Conservation (phyloP, 1,140 invertebrate genomes). For the Bombus picipes region DNA sequence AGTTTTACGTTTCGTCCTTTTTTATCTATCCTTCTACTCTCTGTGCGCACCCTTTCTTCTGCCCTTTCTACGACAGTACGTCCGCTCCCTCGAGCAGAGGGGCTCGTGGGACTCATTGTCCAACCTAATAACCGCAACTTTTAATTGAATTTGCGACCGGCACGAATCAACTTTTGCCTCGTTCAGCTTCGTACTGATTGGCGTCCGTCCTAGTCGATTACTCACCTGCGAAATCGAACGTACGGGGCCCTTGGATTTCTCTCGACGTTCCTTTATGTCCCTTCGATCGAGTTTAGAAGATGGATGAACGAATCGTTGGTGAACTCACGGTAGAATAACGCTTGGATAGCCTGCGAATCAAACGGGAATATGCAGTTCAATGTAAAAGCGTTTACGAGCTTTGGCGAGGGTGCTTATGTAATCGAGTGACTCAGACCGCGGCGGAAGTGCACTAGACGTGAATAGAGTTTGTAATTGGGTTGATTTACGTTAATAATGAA, state of each 20-base stretch:
- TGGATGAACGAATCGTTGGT: not conserved
- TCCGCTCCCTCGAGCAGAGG: constrained; percentile 47
- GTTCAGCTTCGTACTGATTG: constrained; percentile 70
- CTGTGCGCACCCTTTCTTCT: too few relatives aligned
- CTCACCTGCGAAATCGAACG: constrained; percentile 61
- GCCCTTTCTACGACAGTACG: constrained; percentile 10
- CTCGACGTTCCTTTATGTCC: not conserved
- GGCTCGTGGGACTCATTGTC: constrained; percentile 80
- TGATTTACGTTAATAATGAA: constrained; percentile 29
- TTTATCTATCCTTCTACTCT: constrained; percentile 44
- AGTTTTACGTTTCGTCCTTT: constrained; percentile 75
- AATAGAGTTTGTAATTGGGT: constrained; percentile 39
- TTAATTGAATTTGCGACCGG: constrained; percentile 82
- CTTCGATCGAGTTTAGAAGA: not conserved
- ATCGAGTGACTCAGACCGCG: constrained; percentile 32
- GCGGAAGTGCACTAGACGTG: constrained; percentile 46
- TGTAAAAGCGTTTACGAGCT: not conserved
- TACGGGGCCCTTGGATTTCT: constrained; percentile 50
- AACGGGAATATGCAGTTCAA: not conserved
- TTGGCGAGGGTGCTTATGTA: constrained; percentile 11
- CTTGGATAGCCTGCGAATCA: not conserved
- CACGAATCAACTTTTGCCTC: constrained; percentile 79
- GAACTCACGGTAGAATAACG: not conserved
- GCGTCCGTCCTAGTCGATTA: constrained; percentile 72
- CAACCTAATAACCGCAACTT: constrained; percentile 82